Evolutionary conservation across 64 coral and sea anemone species (phyloP).

Genomic region (Orbicella faveolata): DNA sequence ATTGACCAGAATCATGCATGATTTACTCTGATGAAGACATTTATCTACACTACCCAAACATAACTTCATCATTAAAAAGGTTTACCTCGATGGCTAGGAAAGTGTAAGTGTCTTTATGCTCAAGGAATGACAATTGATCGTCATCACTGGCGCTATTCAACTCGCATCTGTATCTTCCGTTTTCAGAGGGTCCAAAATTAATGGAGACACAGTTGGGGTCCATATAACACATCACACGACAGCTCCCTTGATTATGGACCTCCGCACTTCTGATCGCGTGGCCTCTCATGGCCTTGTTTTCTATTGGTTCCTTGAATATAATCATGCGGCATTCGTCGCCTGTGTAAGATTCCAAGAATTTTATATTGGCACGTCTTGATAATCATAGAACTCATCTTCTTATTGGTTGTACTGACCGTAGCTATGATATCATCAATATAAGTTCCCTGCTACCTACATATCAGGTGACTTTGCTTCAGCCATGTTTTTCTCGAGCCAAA

Average conservation of each 20-base stretch:
- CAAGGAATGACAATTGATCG: background rate
- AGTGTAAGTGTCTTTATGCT: background rate
- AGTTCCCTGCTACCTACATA: too few species aligned
- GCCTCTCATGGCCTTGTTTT: background rate
- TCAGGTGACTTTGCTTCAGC: too few species aligned
- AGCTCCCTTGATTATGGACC: background rate
- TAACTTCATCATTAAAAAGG: background rate
- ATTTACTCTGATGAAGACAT: background rate
- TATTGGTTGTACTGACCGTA: too few species aligned
- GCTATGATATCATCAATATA: too few species aligned
- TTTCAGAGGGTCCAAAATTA: background rate
- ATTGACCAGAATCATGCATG: too few species aligned
- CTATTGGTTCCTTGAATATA: background rate
- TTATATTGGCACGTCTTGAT: too few species aligned
- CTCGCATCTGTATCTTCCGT: background rate
- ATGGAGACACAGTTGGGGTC: conserved; percentile 18
- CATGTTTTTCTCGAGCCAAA: too few species aligned
- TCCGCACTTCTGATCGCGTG: background rate
- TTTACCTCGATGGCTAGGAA: background rate
- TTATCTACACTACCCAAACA: background rate
- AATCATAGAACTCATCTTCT: too few species aligned
- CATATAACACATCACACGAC: conserved; percentile 6
- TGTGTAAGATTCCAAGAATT: background rate
- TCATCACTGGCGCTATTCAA: conserved; percentile 4
- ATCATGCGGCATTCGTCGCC: background rate